phyloP scores from a whole-genome alignment of 2,797 vertebrate genomes.

The Chaetophractus vellerosus region DNA sequence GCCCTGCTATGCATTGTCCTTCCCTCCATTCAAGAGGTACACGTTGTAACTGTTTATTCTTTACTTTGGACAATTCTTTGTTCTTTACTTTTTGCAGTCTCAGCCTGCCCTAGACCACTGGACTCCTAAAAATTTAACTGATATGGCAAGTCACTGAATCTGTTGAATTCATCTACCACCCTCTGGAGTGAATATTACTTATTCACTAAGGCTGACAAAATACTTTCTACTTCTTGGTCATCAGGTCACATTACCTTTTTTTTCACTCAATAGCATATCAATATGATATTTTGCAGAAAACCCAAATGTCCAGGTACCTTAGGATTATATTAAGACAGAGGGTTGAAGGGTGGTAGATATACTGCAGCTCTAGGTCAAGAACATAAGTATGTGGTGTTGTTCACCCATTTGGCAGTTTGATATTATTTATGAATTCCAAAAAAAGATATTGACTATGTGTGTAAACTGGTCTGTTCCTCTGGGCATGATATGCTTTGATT shows the following conservation, averaged over 20 bases:
- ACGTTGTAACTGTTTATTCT: neutral
- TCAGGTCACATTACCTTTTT: neutral
- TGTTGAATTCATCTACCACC: neutral
- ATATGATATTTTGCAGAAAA: neutral
- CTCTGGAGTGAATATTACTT: neutral
- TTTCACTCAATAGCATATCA: neutral
- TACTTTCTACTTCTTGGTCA: neutral
- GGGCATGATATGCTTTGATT: no score
- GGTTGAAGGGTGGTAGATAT: neutral
- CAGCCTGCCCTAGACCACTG: neutral
- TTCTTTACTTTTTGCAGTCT: neutral
- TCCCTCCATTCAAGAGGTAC: neutral
- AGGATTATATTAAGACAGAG: neutral
- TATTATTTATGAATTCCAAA: no score
- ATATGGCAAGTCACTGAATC: neutral
- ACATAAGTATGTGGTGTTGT: neutral
- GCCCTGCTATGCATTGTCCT: neutral
- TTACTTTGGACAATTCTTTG: neutral
- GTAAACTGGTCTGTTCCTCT: no score
- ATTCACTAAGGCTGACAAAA: neutral
- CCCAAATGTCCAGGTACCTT: neutral
- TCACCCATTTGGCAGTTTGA: neutral
- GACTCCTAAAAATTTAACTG: neutral
- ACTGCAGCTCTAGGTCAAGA: neutral
- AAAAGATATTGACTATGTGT: no score